phyloP scores from a whole-genome alignment of 2,797 vertebrate genomes.

The Phrynocephalus vlangalii region DNA sequence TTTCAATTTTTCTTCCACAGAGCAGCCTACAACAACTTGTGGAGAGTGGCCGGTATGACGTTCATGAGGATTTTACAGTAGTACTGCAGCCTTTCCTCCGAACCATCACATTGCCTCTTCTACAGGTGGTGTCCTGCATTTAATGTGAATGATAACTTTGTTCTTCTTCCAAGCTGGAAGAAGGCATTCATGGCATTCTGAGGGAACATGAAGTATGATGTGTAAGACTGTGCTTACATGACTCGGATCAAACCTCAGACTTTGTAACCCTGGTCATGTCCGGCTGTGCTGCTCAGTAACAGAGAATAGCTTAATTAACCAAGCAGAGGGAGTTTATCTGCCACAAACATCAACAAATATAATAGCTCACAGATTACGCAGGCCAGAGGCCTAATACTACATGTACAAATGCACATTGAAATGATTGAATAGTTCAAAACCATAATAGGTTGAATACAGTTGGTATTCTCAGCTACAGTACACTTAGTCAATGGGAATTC shows the following conservation, averaged over 20 bases:
- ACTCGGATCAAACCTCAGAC: not conserved
- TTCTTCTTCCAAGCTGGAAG: not conserved
- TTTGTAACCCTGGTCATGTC: not conserved
- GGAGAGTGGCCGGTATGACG: conserved; percentile 88
- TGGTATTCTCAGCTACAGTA: too few species aligned
- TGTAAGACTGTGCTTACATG: not conserved
- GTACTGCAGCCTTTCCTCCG: conserved; percentile 89
- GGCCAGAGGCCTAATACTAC: not conserved
- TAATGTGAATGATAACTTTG: not conserved
- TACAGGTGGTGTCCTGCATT: conserved; percentile 75
- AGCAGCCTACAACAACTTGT: conserved; percentile 78
- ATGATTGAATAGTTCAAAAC: not conserved
- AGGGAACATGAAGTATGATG: not conserved
- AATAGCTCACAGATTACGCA: not conserved
- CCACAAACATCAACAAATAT: not conserved
- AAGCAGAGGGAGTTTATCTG: not conserved
- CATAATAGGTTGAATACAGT: too few species aligned
- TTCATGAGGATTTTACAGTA: conserved; percentile 87
- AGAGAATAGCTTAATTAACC: not conserved
- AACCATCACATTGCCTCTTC: conserved; percentile 73
- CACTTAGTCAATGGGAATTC: too few species aligned
- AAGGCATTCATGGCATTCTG: too few species aligned
- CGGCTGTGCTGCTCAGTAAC: not conserved
- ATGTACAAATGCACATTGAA: not conserved
- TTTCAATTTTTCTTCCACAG: conserved; percentile 77